These are phyloP conservation scores for Drosophila lowei DNA, from an alignment of 1,140 invertebrate genomes.

Conservation along the genomic window DNA sequence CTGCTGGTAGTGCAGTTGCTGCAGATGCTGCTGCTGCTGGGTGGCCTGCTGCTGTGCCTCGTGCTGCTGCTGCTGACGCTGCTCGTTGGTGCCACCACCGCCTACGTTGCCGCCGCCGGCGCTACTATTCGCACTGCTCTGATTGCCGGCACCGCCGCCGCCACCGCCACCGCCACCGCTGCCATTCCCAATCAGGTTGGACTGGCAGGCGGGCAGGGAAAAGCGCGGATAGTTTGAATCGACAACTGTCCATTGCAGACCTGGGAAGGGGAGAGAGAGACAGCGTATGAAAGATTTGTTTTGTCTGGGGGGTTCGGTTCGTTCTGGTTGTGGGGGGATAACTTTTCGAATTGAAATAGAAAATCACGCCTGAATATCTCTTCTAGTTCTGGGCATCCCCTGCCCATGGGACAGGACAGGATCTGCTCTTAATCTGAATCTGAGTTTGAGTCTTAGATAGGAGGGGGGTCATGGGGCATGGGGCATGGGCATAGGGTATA, in stretches of 20 bases:
- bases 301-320: conserved; percentile 24
- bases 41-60: conserved; percentile 70
- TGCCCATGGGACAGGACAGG: conserved; percentile 4
- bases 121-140: conserved; percentile 70
- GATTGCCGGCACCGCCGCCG: conserved; percentile 75
- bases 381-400: conserved; percentile 28
- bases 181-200: conserved; percentile 84
- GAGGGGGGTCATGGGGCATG: conserved; percentile 15
- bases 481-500: conserved; percentile 14
- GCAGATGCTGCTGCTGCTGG: conserved; percentile 76
- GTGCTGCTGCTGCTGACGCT: conserved; percentile 71
- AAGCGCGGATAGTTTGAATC: conserved; percentile 87
- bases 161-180: conserved; percentile 82
- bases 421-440: conserved; percentile 10
- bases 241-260: conserved; percentile 88
- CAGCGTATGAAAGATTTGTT: conserved; percentile 78
- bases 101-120: conserved; percentile 51
- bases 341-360: conserved; percentile 49
- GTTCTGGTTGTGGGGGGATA: too few species aligned
- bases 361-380: conserved; percentile 27
- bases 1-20: conserved; percentile 66
- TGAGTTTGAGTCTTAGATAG: conserved; percentile 10
- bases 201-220: conserved; percentile 85
- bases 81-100: conserved; percentile 43
- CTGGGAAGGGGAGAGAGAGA: conserved; percentile 85